Conservation (phyloP, 2,888 invertebrate genomes). For the Elysia crispata region DNA sequence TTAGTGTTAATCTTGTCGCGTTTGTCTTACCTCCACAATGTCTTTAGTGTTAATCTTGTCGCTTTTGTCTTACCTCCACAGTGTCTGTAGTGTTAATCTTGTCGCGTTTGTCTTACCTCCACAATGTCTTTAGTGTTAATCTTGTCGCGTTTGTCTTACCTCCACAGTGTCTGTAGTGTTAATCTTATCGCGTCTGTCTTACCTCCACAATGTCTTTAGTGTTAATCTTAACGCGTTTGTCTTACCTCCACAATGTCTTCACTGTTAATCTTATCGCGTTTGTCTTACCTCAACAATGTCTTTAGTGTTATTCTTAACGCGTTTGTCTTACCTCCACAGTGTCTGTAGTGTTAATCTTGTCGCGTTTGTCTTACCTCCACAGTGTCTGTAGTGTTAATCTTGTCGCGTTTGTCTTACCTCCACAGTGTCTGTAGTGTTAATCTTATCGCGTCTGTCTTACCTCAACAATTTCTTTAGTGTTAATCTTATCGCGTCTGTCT, state of each 20-base stretch:
- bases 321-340: too few relatives aligned
- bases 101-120: constrained; percentile 54
- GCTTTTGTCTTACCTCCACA: too few relatives aligned
- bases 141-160: too few relatives aligned
- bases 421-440: too few relatives aligned
- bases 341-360: background rate
- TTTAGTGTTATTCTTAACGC: constrained; percentile 58
- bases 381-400: constrained; percentile 57
- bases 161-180: too few relatives aligned
- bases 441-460: constrained; percentile 53
- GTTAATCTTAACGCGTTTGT: constrained; percentile 62
- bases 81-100: background rate
- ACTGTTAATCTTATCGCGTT: background rate
- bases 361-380: constrained; percentile 55
- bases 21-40: too few relatives aligned
- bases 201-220: constrained; percentile 55
- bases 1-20: too few relatives aligned
- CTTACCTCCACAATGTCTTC: too few relatives aligned
- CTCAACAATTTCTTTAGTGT: constrained; percentile 53
- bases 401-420: too few relatives aligned
- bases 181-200: constrained; percentile 39
- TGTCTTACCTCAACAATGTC: constrained; percentile 57
- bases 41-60: background rate
- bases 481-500: constrained; percentile 61
- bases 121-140: constrained; percentile 57